Conservation (phyloP, 2,113 vertebrate genomes). For the Cacatua alba region DNA sequence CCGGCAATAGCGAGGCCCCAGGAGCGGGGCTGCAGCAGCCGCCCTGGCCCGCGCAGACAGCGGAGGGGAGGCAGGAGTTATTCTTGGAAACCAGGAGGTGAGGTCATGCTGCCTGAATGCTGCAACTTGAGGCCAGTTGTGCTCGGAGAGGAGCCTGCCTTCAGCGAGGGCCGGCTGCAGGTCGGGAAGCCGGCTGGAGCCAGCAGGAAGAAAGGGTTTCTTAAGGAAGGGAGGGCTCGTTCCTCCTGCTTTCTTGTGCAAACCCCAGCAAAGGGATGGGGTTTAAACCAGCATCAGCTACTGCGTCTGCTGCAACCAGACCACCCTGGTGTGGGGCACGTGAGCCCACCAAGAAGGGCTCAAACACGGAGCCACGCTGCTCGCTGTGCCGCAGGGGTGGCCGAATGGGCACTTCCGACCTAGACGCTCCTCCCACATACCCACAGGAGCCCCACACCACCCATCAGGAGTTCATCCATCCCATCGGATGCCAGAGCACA, state of each 20-base stretch:
- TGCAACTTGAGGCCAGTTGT: slow-evolving; percentile 66
- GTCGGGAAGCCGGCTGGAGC: not conserved
- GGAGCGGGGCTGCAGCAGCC: not conserved
- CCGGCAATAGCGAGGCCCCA: fast-evolving
- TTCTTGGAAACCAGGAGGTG: slow-evolving; percentile 72
- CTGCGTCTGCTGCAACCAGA: not conserved
- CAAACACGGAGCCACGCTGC: fast-evolving
- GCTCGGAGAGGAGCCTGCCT: slow-evolving; percentile 34
- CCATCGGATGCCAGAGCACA: not conserved
- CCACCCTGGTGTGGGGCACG: fast-evolving
- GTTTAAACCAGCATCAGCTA: not conserved
- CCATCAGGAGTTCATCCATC: not conserved
- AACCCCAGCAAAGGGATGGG: not conserved
- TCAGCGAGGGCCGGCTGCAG: not conserved
- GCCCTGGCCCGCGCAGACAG: not conserved
- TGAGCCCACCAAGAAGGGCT: not conserved
- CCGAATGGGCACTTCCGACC: fast-evolving
- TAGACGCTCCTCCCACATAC: fast-evolving
- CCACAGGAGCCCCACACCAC: not conserved
- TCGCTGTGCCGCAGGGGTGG: fast-evolving
- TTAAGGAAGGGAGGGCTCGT: not conserved
- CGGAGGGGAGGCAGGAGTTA: slow-evolving; percentile 12
- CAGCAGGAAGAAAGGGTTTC: not conserved
- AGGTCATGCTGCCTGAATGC: slow-evolving; percentile 68
- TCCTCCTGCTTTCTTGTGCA: not conserved